Percentiles rank a stretch among this genome's conserved stretches.
These are phyloP conservation scores for Sternotherus odoratus DNA, from an alignment of 2,797 vertebrate genomes.

Conservation along the genomic window DNA sequence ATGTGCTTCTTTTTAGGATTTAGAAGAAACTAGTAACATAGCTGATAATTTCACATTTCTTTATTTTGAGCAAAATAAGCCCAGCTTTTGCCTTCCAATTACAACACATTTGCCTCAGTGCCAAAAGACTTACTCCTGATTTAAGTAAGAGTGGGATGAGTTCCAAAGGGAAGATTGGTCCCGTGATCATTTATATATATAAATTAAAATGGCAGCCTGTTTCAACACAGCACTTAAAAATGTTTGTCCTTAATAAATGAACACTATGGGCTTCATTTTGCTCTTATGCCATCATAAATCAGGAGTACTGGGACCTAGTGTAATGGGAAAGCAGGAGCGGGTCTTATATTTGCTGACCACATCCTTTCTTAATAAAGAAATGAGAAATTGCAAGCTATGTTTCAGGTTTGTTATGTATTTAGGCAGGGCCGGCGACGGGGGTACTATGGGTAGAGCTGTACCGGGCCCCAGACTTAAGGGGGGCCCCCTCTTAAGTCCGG, in stretches of 20 bases:
- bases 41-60: background rate
- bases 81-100: background rate
- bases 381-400: background rate
- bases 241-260: background rate
- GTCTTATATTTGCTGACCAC: conserved; percentile 17
- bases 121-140: background rate
- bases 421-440: too few species aligned
- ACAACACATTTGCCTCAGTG: background rate
- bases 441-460: too few species aligned
- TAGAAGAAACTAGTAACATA: conserved; percentile 28
- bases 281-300: conserved; percentile 31
- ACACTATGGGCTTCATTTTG: conserved; percentile 27
- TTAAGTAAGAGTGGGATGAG: background rate
- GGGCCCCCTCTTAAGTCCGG: too few species aligned
- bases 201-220: background rate
- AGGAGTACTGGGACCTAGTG: background rate
- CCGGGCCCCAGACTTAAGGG: too few species aligned
- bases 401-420: background rate
- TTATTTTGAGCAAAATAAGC: background rate
- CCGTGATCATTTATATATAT: background rate
- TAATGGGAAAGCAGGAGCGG: background rate
- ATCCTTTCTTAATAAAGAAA: conserved; percentile 7
- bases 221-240: conserved; percentile 6
- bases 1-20: conserved; percentile 26
- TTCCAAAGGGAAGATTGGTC: background rate